Base-by-base conservation (phyloP, 30 jellyfish, hydroid and myxozoan species). In the Cassiopea andromeda region DNA sequence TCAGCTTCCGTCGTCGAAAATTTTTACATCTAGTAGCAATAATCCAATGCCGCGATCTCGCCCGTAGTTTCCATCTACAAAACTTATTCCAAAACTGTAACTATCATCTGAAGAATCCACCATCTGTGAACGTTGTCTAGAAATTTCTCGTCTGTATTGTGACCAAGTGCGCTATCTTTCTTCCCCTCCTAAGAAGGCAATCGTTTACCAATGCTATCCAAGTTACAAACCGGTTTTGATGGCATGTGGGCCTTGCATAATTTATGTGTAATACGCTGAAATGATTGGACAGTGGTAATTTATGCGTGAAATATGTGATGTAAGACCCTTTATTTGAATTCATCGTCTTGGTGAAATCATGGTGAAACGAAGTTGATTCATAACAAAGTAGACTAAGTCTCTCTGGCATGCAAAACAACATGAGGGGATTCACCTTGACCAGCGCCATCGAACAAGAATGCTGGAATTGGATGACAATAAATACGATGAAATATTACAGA, bases 1-100 rank as follows among this genome's bases (percentile, higher is more conserved):
- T 85, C 77, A 88, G 95, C 95, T 88, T 79, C 95, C 95, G 86
- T 88, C 95, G 95, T 88, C 95, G 90, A 88, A 88, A 73, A 88
- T 67, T 79, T 72, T 79, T 48, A 88, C 95, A 50, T 88, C 91
- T 74, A 88, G 91, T 73, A 88, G 82, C 67, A 88, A 87, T 76
- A 70, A n/a, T 78, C 90, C 91, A 88, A 69, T 47, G 95, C 90
- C 82, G 59, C 80, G 90, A 88, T 67, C 83, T 60, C 85, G 91
- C 87, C 82, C 73, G 95, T 88, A 80, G 87, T 79, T 69, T 78
- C 95, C 95, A 79, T 78, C 66, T 79, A 69, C 83, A 47, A 50
- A 69, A 75, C 83, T 72, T 18, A 12, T 70, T 78, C 80, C 90
- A 88, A 70, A 78, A 73, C 90, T 88, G 58, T 64, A 48, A 72